Percentiles rank a stretch among this genome's conserved stretches.
Evolutionary conservation across 2,113 vertebrate species (phyloP).

Genomic region (Enhydra lutris): DNA sequence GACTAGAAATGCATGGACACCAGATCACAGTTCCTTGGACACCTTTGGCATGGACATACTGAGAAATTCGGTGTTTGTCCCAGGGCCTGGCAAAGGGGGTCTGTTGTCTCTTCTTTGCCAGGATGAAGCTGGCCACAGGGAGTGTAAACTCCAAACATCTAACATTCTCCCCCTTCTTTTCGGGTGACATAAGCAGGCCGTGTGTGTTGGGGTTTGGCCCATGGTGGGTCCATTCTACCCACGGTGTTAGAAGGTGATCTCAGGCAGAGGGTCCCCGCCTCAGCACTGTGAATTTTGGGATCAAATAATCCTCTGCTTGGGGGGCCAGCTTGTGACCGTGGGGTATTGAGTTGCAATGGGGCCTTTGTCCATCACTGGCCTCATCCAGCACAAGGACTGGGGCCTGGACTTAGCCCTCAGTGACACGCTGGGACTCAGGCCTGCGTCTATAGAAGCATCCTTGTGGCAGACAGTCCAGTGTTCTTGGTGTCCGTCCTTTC

Average conservation of each 20-base stretch:
- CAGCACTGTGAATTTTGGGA: neutral
- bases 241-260: neutral
- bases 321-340: neutral
- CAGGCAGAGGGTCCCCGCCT: neutral
- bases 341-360: too few species aligned
- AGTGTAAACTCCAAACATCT: neutral
- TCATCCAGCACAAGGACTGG: too few species aligned
- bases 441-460: too few species aligned
- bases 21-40: neutral
- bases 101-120: neutral
- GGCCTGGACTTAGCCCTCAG: too few species aligned
- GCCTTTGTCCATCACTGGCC: too few species aligned
- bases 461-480: too few species aligned
- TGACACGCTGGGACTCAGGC: too few species aligned
- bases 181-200: neutral
- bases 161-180: neutral
- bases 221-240: neutral
- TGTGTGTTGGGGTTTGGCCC: neutral
- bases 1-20: neutral
- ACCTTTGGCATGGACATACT: neutral
- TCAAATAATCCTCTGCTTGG: neutral
- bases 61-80: neutral
- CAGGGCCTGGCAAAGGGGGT: neutral
- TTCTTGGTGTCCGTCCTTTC: too few species aligned
- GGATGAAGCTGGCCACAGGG: neutral